Conservation (phyloP, 2,113 vertebrate species). For the Microtus richardsoni region DNA sequence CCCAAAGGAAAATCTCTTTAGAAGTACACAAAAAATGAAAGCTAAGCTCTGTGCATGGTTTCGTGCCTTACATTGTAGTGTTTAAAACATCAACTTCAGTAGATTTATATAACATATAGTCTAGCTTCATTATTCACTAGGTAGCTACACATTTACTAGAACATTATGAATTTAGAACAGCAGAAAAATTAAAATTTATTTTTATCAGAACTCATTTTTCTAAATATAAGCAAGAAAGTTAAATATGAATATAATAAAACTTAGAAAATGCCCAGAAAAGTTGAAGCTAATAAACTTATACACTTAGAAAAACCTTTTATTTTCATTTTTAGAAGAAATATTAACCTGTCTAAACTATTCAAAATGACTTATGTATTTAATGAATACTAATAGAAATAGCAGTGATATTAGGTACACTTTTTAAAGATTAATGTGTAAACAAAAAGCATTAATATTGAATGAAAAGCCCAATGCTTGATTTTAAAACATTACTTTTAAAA, state of each 20-base stretch:
- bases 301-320: background rate
- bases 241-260: background rate
- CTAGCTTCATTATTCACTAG: background rate
- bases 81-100: background rate
- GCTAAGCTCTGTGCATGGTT: background rate
- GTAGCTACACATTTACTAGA: background rate
- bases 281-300: background rate
- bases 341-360: background rate
- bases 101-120: background rate
- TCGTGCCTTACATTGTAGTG: background rate
- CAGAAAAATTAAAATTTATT: background rate
- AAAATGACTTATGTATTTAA: background rate
- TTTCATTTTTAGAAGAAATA: background rate
- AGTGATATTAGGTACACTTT: rapidly evolving
- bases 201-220: background rate
- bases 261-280: background rate
- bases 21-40: background rate
- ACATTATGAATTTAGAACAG: background rate
- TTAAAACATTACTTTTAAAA: background rate
- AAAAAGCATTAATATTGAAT: background rate
- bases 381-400: background rate
- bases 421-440: background rate
- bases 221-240: background rate
- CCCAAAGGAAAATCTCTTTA: background rate
- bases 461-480: background rate